Evolutionary conservation across 1,140 invertebrate species (phyloP), one percentile per base, ranked within the genome.

Genomic region (Trigoniulus corallinus): DNA sequence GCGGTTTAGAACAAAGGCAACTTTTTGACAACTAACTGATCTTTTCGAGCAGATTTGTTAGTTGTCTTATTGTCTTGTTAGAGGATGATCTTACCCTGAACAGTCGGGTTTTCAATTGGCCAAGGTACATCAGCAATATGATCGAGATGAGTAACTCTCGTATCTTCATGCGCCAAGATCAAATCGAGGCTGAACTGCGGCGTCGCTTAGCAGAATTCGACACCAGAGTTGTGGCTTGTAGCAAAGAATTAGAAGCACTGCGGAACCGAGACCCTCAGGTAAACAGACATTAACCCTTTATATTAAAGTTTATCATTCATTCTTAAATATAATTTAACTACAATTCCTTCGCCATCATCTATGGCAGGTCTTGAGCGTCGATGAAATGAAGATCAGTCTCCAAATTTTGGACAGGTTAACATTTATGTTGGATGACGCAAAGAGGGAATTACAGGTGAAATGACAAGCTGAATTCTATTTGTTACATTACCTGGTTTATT

Each of bases 61-160:
- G n/a, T n/a, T n/a, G n/a, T n/a, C n/a, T n/a, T n/a, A 21, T n/a
- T 48, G 4, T 55, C 58, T 52, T 57, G 40, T 34, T 47, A 79
- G 81, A 71, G 54, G 85, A 91, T 50, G 85, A 92, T 59, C 79
- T 92, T 46, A 73, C 79, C 50, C 65, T 91, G 40, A 92, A 88
- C 66, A 79, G 77, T 4, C 72, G 82, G 50, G 80, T 88, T 21
- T 84, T 93, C 63, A 76, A 84, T 24, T 91, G 89, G 85, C 88
- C 88, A 0, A 78, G 82, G 39, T 83, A 91, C 57, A 83, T 95
- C 75, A 83, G 88, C 57, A 73, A 74, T 18, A 79, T 91, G 2
- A 81, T 95, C 59, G 87, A 92, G 56, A 63, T 88, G 29, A 82
- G 82, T 29, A 71, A 73, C 13, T 73, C 71, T 20, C 67, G 82